Evolutionary conservation across 1,140 invertebrate genomes (phyloP), one percentile per base, ranked within the genome.

Genomic region (Scaptomyza pallida): DNA sequence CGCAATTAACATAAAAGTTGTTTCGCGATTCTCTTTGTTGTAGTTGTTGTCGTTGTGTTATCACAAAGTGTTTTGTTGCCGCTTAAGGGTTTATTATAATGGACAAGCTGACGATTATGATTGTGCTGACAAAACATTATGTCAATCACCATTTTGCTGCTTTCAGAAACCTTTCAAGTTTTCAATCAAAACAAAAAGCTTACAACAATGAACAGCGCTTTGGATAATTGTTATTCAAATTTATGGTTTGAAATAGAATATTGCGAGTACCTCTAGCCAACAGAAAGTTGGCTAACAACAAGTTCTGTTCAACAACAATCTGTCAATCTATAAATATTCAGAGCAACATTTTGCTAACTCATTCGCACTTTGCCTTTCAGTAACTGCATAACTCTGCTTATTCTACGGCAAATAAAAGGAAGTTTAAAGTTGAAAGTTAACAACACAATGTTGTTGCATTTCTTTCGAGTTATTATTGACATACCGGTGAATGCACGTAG

Each of bases 1-100:
- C 51, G 63, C 64, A 82, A 71, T 82, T 78, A 71, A 17, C 57
- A 78, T 78, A 60, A 71, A 80, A 72, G 30, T 62, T 75, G n/a
- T 23, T 55, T 10, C 40, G 12, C 9, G 23, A 37, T 23, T 33
- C 10, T 10, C 21, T 52, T 51, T 43, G 13, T 16, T 51, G 5
- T 37, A n/a, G 26, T 5, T 30, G 5, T 30, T 30, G 26, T 30
- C n/a, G n/a, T n/a, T n/a, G 33, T n/a, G 33, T 26, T 45, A 44
- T 30, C 15, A 26, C 37, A 57, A 44, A 55, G 41, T 26, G 41
- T 43, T 16, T 52, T 44, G 47, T 63, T 57, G n/a, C 30, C 16
- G 60, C 47, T 68, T 64, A 52, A 21, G 44, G 41, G 37, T 15
- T 70, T 45, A 67, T 54, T 52, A 61, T 44, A 44, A 44, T 44